Base-by-base conservation (phyloP, 1,140 invertebrate genomes). In the Diabrotica undecimpunctata region DNA sequence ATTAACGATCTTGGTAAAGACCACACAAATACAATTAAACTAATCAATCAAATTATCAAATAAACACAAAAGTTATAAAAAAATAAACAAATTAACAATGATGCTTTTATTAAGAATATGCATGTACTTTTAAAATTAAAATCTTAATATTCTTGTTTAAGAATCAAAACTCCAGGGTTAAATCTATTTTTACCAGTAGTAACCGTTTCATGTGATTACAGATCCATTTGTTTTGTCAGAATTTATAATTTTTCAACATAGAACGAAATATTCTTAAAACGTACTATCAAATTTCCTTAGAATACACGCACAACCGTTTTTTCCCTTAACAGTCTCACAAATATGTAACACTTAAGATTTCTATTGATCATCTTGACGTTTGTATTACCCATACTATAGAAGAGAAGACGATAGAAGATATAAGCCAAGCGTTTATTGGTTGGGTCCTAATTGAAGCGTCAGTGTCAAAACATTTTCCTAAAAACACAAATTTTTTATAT, bases 381-480 rank as follows among this genome's bases (percentile, higher is more conserved):
- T 64, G 53, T 25, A 52, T 58, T 61, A 37, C 35, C 12, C 61
- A 25, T 62, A 57, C 38, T 57, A 68, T 61, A 53, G 51, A 41
- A 25, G 38, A 51, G 14, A 54, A 64, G 64, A 70, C 35, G 56
- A 67, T 66, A 62, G 61, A 35, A 13, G 35, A 56, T 37, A 64
- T 13, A 39, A 64, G 38, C 51, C 65, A 55, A 51, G 41, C 39
- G 37, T 52, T 61, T 11, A 14, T 25, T 41, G 66, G 8, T 46
- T 41, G 39, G 9, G 54, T 56, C 46, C 14, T 54, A 13, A 53
- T 53, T n/a, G 69, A 65, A 50, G 57, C 39, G 56, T 61, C 68
- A 10, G 62, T 66, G 46, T 69, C 64, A 37, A 71, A 41, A 57
- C 69, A 71, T 66, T 71, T 71, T 50, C 69, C 69, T 71, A 60